Conservation (phyloP, 1,140 invertebrate genomes). For the Venturia canescens region DNA sequence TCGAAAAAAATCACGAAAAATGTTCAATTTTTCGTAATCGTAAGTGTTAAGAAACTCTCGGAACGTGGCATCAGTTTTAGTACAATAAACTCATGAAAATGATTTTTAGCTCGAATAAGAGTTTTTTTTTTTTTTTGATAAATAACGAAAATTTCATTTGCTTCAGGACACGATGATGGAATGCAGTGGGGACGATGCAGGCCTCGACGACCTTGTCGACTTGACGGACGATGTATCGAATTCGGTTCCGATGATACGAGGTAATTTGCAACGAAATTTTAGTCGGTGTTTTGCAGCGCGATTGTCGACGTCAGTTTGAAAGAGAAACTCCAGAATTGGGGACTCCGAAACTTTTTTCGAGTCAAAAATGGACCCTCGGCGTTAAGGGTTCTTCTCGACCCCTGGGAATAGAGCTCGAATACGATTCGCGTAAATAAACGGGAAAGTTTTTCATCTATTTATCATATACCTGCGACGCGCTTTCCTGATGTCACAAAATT, state of each 20-base stretch:
- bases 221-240: constrained; percentile 61
- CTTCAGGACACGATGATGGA: constrained; percentile 69
- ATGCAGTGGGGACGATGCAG: constrained; percentile 60
- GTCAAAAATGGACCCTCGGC: not conserved
- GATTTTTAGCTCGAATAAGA: no score
- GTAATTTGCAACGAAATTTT: constrained; percentile 57
- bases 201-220: constrained; percentile 60
- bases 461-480: constrained; percentile 10
- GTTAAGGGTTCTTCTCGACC: not conserved
- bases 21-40: no score
- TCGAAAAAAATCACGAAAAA: no score
- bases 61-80: no score
- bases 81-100: no score
- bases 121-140: constrained; percentile 29
- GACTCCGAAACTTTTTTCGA: no score
- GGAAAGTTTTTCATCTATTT: not conserved
- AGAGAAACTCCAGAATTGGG: no score
- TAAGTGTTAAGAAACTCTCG: no score
- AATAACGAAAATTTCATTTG: constrained; percentile 29
- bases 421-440: not conserved
- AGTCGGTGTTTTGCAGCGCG: not conserved
- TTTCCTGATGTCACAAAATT: not conserved
- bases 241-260: constrained; percentile 63
- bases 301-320: not conserved
- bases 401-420: not conserved